Conservation (phyloP, 2,113 vertebrate genomes). For the Dromas ardeola region DNA sequence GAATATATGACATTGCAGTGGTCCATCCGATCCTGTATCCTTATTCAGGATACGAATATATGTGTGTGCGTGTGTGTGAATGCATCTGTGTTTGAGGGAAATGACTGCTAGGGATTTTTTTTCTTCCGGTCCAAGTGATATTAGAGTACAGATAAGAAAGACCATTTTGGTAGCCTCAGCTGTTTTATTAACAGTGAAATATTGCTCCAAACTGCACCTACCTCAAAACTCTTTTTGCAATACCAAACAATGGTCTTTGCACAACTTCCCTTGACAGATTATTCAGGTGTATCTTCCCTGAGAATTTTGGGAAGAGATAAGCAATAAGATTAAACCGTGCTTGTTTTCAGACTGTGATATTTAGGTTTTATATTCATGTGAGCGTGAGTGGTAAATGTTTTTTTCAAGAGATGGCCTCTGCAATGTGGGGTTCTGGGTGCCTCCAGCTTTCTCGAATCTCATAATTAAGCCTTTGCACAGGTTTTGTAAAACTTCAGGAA, state of each 20-base stretch:
- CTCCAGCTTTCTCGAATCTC: not conserved
- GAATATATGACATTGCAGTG: not conserved
- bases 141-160: not conserved
- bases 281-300: not conserved
- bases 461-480: not conserved
- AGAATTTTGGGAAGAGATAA: not conserved
- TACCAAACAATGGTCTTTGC: not conserved
- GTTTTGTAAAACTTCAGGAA: not conserved
- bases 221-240: not conserved
- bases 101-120: not conserved
- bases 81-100: not conserved
- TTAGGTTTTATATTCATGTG: not conserved
- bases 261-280: not conserved
- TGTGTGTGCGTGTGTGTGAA: not conserved
- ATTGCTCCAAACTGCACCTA: not conserved
- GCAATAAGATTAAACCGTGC: not conserved
- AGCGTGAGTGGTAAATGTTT: not conserved
- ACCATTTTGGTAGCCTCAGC: not conserved
- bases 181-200: not conserved
- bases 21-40: not conserved
- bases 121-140: not conserved
- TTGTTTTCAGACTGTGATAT: not conserved
- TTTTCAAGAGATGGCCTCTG: not conserved
- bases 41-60: not conserved
- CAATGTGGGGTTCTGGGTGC: not conserved